Conservation (phyloP, 1,140 invertebrate species). For the Nautilus pompilius region DNA sequence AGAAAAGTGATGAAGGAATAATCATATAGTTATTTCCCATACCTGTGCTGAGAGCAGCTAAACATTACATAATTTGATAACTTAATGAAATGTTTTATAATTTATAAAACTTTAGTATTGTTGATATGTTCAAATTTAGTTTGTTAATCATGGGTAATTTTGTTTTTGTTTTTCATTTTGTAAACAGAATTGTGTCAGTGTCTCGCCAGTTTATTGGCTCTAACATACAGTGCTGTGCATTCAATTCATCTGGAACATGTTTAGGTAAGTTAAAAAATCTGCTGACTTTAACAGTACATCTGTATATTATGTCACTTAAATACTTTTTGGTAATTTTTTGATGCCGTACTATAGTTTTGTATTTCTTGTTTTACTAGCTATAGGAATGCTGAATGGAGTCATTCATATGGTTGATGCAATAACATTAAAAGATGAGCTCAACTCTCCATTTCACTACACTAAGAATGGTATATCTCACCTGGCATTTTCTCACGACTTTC, state of each 20-base stretch:
- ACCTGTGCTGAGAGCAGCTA: too few relatives aligned
- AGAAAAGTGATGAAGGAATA: too few relatives aligned
- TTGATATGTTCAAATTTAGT: too few relatives aligned
- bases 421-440: constrained; percentile 43
- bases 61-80: too few relatives aligned
- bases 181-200: constrained; percentile 37
- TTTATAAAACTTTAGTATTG: too few relatives aligned
- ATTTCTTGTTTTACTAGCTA: constrained; percentile 36
- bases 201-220: constrained; percentile 42
- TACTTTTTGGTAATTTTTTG: too few relatives aligned
- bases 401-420: constrained; percentile 50
- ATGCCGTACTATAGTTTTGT: background rate
- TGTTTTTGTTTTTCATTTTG: constrained; percentile 4
- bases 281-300: too few relatives aligned
- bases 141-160: too few relatives aligned
- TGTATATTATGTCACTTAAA: too few relatives aligned
- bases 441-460: constrained; percentile 47
- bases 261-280: constrained; percentile 33
- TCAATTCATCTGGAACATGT: constrained; percentile 46
- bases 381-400: constrained; percentile 54
- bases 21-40: too few relatives aligned
- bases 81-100: constrained; percentile 1
- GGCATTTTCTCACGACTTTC: constrained; percentile 50
- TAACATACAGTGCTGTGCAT: constrained; percentile 43
- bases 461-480: constrained; percentile 52